These are phyloP conservation scores for Coptodon rendalli DNA, from an alignment of 2,113 vertebrate genomes.

Conservation along the genomic window DNA sequence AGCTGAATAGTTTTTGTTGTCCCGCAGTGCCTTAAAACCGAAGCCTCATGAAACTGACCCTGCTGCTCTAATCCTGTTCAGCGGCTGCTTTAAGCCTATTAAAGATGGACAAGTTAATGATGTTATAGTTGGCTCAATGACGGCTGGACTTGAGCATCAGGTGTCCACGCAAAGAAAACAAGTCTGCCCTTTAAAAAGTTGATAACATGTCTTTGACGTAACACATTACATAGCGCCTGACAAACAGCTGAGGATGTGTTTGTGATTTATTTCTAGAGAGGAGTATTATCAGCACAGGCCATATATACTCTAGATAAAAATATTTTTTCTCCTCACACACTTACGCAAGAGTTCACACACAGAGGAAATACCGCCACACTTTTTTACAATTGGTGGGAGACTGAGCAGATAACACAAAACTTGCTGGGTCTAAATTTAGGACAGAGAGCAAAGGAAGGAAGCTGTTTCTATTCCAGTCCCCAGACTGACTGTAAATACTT, in stretches of 20 bases:
- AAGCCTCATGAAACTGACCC: neutral
- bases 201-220: neutral
- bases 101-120: neutral
- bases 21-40: neutral
- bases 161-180: constrained; percentile 10
- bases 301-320: constrained; percentile 11
- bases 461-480: neutral
- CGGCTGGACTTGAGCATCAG: neutral
- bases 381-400: constrained; percentile 20
- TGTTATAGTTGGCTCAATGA: neutral
- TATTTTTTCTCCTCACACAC: neutral
- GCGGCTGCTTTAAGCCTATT: neutral
- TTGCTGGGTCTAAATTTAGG: constrained; percentile 20
- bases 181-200: neutral
- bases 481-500: neutral
- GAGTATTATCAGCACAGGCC: constrained; percentile 26
- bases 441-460: constrained; percentile 9
- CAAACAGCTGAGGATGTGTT: constrained; percentile 29
- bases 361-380: constrained; percentile 20
- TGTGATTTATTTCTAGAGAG: constrained; percentile 20
- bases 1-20: neutral
- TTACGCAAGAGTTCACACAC: neutral
- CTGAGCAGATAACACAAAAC: neutral
- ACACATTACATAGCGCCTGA: neutral
- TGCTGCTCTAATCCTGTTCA: neutral